phyloP scores from a whole-genome alignment of 2,888 invertebrate species.

The Ischnura elegans region DNA sequence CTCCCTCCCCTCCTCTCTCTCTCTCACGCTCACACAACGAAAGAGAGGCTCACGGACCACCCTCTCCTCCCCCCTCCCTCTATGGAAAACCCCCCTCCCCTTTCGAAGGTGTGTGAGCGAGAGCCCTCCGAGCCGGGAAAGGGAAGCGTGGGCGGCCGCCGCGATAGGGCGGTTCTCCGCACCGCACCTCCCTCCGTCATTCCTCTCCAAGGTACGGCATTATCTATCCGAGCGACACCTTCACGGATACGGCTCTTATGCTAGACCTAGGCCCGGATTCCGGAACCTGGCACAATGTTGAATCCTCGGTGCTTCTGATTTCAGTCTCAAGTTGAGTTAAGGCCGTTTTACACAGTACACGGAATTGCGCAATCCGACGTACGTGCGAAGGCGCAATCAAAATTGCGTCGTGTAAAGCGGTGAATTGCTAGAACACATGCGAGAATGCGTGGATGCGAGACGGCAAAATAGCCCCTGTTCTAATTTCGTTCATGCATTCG shows the following conservation, averaged over 20 bases:
- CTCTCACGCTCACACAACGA: background rate
- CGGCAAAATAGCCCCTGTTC: too few species aligned
- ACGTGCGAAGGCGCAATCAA: too few species aligned
- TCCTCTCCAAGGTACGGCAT: background rate
- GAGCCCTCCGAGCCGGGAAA: background rate
- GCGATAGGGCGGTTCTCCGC: background rate
- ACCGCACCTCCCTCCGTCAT: background rate
- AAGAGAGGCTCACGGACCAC: background rate
- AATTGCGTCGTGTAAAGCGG: too few species aligned
- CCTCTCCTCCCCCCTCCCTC: background rate
- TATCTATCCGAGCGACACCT: background rate
- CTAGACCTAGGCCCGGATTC: too few species aligned
- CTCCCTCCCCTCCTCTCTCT: background rate
- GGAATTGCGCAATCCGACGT: too few species aligned
- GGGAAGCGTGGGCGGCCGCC: background rate
- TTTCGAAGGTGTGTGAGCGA: background rate
- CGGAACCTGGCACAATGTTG: too few species aligned
- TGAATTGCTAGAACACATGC: too few species aligned
- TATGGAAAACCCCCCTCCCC: background rate
- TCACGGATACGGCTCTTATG: background rate
- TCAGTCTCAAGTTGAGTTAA: too few species aligned
- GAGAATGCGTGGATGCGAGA: too few species aligned
- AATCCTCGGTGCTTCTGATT: too few species aligned
- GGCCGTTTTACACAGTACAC: too few species aligned
- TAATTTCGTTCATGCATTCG: too few species aligned